Evolutionary conservation across 2,888 invertebrate species (phyloP).

Genomic region (Monoplex corrugatus): DNA sequence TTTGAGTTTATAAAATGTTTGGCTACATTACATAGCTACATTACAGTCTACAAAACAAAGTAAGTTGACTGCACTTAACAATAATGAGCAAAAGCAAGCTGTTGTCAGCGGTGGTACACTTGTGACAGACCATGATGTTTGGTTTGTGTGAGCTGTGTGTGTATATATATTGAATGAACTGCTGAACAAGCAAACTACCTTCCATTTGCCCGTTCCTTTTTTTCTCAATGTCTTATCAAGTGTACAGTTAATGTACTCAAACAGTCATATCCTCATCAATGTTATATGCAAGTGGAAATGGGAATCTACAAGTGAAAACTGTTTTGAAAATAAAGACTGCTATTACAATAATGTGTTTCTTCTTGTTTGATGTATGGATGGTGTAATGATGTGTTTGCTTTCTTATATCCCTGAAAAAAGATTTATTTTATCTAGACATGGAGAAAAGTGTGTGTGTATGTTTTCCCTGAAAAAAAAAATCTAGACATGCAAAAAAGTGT

Average conservation of each 20-base stretch:
- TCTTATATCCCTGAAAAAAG: background rate
- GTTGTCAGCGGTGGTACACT: background rate
- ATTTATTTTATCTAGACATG: background rate
- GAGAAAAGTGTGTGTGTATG: background rate
- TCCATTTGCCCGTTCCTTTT: background rate
- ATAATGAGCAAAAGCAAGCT: background rate
- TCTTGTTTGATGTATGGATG: background rate
- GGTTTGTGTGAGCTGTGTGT: constrained; percentile 2
- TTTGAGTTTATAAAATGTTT: background rate
- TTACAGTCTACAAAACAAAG: no score
- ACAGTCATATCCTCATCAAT: constrained; percentile 40
- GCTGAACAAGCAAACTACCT: constrained; percentile 18
- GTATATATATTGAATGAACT: constrained; percentile 24
- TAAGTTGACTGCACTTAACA: background rate
- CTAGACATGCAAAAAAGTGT: background rate
- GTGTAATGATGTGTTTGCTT: background rate
- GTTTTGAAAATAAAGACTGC: constrained; percentile 42
- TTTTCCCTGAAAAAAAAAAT: background rate
- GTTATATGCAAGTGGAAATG: constrained; percentile 50
- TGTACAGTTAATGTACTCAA: constrained; percentile 33
- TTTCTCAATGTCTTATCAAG: constrained; percentile 7
- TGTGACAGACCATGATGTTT: background rate
- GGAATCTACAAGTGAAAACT: constrained; percentile 31
- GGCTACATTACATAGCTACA: no score
- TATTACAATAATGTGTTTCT: constrained; percentile 1